phyloP scores from a whole-genome alignment of 2,797 vertebrate genomes.

The Naso thynnoides region DNA sequence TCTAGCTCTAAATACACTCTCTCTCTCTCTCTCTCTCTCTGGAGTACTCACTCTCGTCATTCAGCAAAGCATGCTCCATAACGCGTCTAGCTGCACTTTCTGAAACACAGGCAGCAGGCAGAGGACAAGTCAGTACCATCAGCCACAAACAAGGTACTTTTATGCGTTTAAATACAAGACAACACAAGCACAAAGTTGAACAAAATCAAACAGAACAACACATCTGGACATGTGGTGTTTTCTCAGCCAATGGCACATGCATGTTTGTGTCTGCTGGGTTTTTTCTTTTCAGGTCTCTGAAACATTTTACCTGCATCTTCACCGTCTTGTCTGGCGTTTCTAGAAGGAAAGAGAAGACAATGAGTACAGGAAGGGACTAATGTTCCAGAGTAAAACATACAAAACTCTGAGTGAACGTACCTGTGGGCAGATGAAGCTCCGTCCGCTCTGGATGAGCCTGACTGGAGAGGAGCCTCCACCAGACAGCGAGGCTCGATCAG shows the following conservation, averaged over 20 bases:
- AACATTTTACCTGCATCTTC: slow-evolving; percentile 79
- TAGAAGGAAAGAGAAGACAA: slow-evolving; percentile 52
- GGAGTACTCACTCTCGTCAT: slow-evolving; percentile 94
- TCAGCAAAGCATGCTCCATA: slow-evolving; percentile 98
- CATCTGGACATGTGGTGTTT: slow-evolving; percentile 33
- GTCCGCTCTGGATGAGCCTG: slow-evolving; percentile 72
- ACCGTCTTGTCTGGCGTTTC: slow-evolving; percentile 61
- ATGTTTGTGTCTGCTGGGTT: slow-evolving; percentile 25
- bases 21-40: slow-evolving; percentile 33
- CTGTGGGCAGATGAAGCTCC: slow-evolving; percentile 77
- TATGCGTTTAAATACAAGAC: slow-evolving; percentile 36
- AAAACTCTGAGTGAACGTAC: slow-evolving; percentile 61
- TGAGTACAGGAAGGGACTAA: neutral
- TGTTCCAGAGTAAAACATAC: neutral
- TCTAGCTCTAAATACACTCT: slow-evolving; percentile 3
- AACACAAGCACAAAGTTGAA: slow-evolving; percentile 55
- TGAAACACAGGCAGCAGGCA: slow-evolving; percentile 83
- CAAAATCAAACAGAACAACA: slow-evolving; percentile 15
- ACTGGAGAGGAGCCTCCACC: slow-evolving; percentile 82
- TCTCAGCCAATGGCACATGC: slow-evolving; percentile 58
- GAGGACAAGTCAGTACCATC: slow-evolving; percentile 61
- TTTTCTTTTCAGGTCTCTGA: neutral
- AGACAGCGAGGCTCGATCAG: slow-evolving; percentile 92
- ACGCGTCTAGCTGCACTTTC: slow-evolving; percentile 87
- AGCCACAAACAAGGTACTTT: slow-evolving; percentile 42